phyloP scores from a whole-genome alignment of 2,113 vertebrate genomes.

The Lepus timidus region DNA sequence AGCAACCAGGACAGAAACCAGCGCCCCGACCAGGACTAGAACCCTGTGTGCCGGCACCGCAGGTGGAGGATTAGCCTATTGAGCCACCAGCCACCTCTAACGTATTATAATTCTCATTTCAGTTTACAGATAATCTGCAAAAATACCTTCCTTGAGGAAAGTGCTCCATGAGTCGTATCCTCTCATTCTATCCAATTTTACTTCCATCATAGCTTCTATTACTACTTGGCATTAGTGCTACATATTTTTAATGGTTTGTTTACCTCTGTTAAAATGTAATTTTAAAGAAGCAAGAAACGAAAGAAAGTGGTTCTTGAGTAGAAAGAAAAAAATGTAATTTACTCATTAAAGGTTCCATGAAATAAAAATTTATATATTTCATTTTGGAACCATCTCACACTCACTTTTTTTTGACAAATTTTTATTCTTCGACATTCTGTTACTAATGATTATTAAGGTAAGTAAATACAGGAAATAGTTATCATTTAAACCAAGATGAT shows the following conservation, averaged over 20 bases:
- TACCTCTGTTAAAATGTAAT: not conserved
- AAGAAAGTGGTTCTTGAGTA: too few relatives aligned
- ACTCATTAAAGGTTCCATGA: not conserved
- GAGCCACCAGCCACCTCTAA: too few relatives aligned
- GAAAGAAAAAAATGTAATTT: not conserved
- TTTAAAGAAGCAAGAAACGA: not conserved
- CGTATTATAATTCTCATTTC: not conserved
- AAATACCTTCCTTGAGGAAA: not conserved
- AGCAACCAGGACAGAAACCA: too few relatives aligned
- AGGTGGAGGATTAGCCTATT: too few relatives aligned
- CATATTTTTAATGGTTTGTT: not conserved
- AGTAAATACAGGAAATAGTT: not conserved
- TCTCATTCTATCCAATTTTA: not conserved
- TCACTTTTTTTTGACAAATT: not conserved
- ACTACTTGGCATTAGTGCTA: not conserved
- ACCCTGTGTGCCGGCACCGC: too few relatives aligned
- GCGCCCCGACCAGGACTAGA: too few relatives aligned
- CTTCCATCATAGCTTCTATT: not conserved
- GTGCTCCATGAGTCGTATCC: not conserved
- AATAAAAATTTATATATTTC: not conserved
- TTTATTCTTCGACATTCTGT: not conserved
- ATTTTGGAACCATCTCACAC: not conserved
- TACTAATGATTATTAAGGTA: not conserved
- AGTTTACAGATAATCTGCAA: not conserved
- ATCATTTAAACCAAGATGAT: not conserved